A percentile compares a stretch with the other conserved stretches of the same genome.
Conservation (phyloP, 2,888 invertebrate genomes). For the Dromius quadrimaculatus region DNA sequence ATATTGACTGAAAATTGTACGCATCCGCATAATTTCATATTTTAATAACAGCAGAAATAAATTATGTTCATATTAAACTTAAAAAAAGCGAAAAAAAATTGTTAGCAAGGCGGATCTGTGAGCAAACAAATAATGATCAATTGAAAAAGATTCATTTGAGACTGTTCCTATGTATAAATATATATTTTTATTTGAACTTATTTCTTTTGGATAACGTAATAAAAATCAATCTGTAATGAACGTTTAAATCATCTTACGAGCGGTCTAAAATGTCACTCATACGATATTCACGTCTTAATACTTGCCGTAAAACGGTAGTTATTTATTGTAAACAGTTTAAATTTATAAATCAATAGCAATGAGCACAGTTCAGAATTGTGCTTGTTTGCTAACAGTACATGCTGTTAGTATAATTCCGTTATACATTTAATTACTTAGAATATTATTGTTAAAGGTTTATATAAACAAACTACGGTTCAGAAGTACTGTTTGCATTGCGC, state of each 20-base stretch:
- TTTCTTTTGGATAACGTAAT: conserved; percentile 35
- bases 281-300: conserved; percentile 49
- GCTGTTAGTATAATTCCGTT: conserved; percentile 53
- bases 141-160: conserved; percentile 28
- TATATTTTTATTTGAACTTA: conserved; percentile 11
- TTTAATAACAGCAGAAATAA: conserved; percentile 34
- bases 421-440: conserved; percentile 53
- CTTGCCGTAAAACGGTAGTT: conserved; percentile 44
- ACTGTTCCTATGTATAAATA: conserved; percentile 33
- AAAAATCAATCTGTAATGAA: conserved; percentile 38
- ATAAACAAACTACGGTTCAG: conserved; percentile 53
- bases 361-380: conserved; percentile 47
- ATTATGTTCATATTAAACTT: conserved; percentile 35
- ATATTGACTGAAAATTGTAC: conserved; percentile 28
- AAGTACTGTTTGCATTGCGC: conserved; percentile 52
- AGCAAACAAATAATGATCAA: conserved; percentile 30
- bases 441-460: conserved; percentile 55
- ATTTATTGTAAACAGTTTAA: conserved; percentile 44
- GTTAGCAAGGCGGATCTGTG: conserved; percentile 32
- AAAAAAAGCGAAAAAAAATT: conserved; percentile 32
- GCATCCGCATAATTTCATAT: conserved; percentile 36
- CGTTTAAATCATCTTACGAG: conserved; percentile 47
- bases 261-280: conserved; percentile 51
- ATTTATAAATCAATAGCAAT: conserved; percentile 48
- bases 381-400: conserved; percentile 48